These are phyloP conservation scores for Dicycla oo DNA, from an alignment of 2,888 invertebrate species.

Conservation along the genomic window DNA sequence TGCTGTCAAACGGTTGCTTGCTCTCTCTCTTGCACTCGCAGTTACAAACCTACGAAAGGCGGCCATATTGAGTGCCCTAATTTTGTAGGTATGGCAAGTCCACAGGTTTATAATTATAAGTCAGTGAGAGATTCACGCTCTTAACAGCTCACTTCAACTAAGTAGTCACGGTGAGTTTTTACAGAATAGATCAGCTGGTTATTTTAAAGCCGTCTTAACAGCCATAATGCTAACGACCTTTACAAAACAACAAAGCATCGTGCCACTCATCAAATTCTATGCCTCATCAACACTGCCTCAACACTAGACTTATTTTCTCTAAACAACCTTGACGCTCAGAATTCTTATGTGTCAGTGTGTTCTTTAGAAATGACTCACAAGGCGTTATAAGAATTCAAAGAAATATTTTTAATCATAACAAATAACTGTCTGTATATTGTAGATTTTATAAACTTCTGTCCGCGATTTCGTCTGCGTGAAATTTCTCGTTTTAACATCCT, in stretches of 20 bases:
- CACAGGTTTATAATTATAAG: too few relatives aligned
- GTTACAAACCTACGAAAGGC: too few relatives aligned
- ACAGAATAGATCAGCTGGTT: too few relatives aligned
- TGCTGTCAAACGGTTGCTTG: too few relatives aligned
- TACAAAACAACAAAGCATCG: constrained; percentile 23
- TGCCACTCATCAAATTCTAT: constrained; percentile 36
- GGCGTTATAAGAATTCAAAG: not conserved
- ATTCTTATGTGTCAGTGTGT: constrained; percentile 29
- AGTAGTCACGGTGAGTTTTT: too few relatives aligned
- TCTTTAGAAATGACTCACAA: constrained; percentile 36
- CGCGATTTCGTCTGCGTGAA: rapidly evolving
- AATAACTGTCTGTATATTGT: not conserved
- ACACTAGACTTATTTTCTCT: constrained; percentile 29
- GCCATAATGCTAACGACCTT: constrained; percentile 8
- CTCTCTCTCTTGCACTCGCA: too few relatives aligned
- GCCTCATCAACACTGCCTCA: constrained; percentile 13
- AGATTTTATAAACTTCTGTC: not conserved
- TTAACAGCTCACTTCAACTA: too few relatives aligned
- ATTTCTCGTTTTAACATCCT: too few relatives aligned
- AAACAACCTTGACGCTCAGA: constrained; percentile 20
- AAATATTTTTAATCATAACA: constrained; percentile 5
- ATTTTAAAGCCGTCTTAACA: not conserved
- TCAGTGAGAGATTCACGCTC: too few relatives aligned
- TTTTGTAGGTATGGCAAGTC: too few relatives aligned
- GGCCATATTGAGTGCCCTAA: too few relatives aligned